Base-by-base conservation (phyloP, 2,797 vertebrate species). In the Brotula barbata region DNA sequence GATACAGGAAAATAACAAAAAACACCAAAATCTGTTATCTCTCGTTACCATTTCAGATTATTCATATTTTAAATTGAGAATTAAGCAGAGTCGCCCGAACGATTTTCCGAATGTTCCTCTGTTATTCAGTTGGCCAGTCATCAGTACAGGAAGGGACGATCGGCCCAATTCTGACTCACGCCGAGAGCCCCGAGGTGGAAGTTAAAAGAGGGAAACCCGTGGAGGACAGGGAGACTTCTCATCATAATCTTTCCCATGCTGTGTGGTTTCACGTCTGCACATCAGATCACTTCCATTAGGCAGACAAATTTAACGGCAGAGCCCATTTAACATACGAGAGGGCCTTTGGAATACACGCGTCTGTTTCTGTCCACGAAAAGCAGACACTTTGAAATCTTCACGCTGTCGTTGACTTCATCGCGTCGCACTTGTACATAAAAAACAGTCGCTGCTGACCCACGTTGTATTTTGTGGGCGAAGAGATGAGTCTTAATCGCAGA, bases 401-500 rank as follows among this genome's bases (percentile, higher is more conserved):
- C 34, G 54, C 47, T 5, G 17, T 34, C 34, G 54, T 42, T 19
- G 49, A 48, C 41, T 70, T 54, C 34, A 60, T 60, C 28, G 44
- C n/a, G 25, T 43, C 8, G 54, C 43, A 15, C n/a, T 8, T 36
- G 55, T 53, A 68, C 16, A 28, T 67, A 45, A 36, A 49, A 61
- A 68, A 46, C 51, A 36, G 54, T 62, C 10, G 50, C 56, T 64
- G 47, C 56, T 49, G 60, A 70, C 69, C 57, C 44, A 13, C 71
- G 59, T 61, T 79, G 56, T 41, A 47, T 70, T 78, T 79, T 80
- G 78, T 34, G 82, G 81, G 45, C 21, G 28, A 9, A 22, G 50
- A 67, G 74, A 81, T 60, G 71, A 73, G 37, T 21, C 23, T 41
- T 82, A 78, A 77, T 81, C 76, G 64, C 36, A 60, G 56, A 68